Evolutionary conservation across 2,113 vertebrate species (phyloP).

Genomic region (Cricetomys ansorgei): DNA sequence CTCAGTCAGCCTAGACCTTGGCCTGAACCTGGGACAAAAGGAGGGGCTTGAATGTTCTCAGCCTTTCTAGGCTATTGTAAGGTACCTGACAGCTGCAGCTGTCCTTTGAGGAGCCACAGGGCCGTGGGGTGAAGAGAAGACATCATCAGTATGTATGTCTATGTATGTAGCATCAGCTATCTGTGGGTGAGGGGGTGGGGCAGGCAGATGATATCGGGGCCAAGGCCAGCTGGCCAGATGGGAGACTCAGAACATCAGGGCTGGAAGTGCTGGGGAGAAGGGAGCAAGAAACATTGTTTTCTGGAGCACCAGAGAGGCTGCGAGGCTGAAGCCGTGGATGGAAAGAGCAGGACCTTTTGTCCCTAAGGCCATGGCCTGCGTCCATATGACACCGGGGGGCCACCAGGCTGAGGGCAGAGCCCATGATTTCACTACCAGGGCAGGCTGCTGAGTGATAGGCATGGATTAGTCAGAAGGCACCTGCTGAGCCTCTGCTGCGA

Average conservation of each 20-base stretch:
- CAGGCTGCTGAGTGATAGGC: not conserved
- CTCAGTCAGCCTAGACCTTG: not conserved
- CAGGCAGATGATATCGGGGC: not conserved
- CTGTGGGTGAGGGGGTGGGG: not conserved
- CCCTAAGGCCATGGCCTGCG: not conserved
- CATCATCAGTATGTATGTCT: no score
- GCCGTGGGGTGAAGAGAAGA: not conserved
- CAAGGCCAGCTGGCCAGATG: not conserved
- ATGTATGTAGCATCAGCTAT: no score
- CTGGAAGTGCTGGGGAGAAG: not conserved
- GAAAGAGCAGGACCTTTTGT: not conserved
- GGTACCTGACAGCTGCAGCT: fast-evolving
- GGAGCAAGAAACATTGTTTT: not conserved
- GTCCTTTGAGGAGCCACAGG: fast-evolving
- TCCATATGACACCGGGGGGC: not conserved
- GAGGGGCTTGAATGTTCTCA: not conserved
- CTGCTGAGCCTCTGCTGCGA: no score
- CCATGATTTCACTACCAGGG: not conserved
- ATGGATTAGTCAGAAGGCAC: not conserved
- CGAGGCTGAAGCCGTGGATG: not conserved
- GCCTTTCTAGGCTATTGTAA: not conserved
- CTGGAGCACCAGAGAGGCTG: not conserved
- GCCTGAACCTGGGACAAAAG: not conserved
- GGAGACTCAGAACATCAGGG: not conserved
- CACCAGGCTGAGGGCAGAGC: not conserved